These are phyloP conservation scores for Dryomyza anilis DNA, from an alignment of 2,888 invertebrate species.

Conservation along the genomic window DNA sequence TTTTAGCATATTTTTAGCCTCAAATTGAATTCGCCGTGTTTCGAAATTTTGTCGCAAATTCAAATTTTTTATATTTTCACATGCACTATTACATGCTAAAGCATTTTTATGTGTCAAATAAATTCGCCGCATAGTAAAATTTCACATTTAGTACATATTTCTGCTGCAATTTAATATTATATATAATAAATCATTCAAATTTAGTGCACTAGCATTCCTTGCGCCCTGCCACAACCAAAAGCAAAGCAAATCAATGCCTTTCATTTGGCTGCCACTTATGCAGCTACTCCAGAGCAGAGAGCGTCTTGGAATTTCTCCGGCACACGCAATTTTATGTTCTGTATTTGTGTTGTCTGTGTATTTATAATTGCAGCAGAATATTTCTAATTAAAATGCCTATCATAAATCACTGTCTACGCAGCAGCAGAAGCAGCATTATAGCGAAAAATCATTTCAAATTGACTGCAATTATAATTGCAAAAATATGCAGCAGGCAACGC, in stretches of 20 bases:
- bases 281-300: not conserved
- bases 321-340: conserved; percentile 52
- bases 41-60: not conserved
- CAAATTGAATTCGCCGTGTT: not conserved
- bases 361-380: conserved; percentile 50
- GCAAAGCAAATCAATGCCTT: not conserved
- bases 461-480: conserved; percentile 23
- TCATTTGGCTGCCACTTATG: not conserved
- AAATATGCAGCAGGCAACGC: conserved; percentile 9
- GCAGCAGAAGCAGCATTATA: no score
- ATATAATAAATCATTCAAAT: no score
- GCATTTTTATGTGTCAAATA: not conserved
- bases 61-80: not conserved
- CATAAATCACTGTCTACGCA: conserved; percentile 35
- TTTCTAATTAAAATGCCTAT: conserved; percentile 56
- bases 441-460: conserved; percentile 16
- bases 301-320: conserved; percentile 14
- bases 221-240: no score
- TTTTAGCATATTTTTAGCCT: not conserved
- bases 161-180: not conserved
- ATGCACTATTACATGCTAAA: no score
- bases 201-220: no score
- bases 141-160: not conserved
- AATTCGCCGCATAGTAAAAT: conserved; percentile 8
- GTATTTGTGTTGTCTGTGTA: no score